Percentiles rank a stretch among this genome's conserved stretches.
Evolutionary conservation across 2,113 vertebrate species (phyloP).

Genomic region (Nematolebias whitei): DNA sequence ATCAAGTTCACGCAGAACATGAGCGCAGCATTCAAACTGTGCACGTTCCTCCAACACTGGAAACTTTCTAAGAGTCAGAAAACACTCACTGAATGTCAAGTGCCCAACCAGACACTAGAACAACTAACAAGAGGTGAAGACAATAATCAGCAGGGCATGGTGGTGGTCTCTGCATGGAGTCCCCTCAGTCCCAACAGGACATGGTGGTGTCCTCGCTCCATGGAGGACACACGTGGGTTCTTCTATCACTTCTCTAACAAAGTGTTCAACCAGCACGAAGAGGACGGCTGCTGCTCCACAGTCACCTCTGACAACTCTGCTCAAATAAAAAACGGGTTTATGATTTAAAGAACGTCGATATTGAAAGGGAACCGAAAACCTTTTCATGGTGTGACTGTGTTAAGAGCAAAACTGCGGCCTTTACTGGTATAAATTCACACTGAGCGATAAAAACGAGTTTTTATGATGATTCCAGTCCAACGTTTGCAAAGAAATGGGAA

Average conservation of each 20-base stretch:
- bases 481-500: slow-evolving; percentile 24
- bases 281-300: no score
- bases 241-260: slow-evolving; percentile 58
- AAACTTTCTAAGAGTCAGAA: slow-evolving; percentile 43
- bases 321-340: no score
- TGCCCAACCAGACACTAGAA: neutral
- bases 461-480: neutral
- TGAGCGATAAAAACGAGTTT: no score
- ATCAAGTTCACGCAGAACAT: slow-evolving; percentile 39
- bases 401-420: no score
- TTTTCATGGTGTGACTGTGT: no score
- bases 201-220: slow-evolving; percentile 55
- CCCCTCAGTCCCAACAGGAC: slow-evolving; percentile 44
- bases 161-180: slow-evolving; percentile 62
- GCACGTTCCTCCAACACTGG: slow-evolving; percentile 49
- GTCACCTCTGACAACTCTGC: no score
- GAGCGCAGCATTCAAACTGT: slow-evolving; percentile 33
- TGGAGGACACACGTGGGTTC: slow-evolving; percentile 50
- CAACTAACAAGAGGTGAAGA: slow-evolving; percentile 52
- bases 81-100: slow-evolving; percentile 8
- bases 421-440: no score
- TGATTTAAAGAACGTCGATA: no score
- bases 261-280: no score
- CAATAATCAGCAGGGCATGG: slow-evolving; percentile 47
- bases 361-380: no score